These are phyloP conservation scores for Chloroceryle aenea DNA, from an alignment of 2,113 vertebrate genomes.

Conservation along the genomic window DNA sequence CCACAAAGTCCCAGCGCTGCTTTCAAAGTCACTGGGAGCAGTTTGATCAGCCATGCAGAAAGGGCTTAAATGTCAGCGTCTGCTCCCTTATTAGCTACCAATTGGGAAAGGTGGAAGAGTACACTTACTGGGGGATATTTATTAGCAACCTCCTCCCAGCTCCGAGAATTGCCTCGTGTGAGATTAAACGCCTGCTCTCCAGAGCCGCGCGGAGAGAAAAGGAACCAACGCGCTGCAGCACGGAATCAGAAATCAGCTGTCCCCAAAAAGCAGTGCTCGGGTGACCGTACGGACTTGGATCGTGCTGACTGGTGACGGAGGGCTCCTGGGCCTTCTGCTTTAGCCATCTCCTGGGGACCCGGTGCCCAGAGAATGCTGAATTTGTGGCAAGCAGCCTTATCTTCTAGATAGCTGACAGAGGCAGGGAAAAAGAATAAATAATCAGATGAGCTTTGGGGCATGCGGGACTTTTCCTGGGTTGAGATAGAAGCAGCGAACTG, in stretches of 20 bases:
- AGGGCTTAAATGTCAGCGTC: slow-evolving; percentile 59
- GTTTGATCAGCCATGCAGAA: slow-evolving; percentile 65
- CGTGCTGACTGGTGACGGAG: background rate
- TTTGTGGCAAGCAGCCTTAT: background rate
- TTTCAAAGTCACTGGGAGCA: slow-evolving; percentile 11
- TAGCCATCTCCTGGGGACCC: background rate
- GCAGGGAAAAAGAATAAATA: rapidly evolving
- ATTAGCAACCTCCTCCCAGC: slow-evolving; percentile 10
- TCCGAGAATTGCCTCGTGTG: slow-evolving; percentile 18
- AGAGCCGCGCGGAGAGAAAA: background rate
- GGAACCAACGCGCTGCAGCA: background rate
- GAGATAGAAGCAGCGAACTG: background rate
- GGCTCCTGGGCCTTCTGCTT: background rate
- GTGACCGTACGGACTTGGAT: background rate
- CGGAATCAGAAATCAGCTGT: background rate
- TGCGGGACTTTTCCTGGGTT: background rate
- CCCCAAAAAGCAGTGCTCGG: rapidly evolving
- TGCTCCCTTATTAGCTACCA: slow-evolving; percentile 53
- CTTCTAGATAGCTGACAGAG: background rate
- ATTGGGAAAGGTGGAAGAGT: slow-evolving; percentile 32
- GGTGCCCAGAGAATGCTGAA: background rate
- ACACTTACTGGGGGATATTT: slow-evolving; percentile 31
- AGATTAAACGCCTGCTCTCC: background rate
- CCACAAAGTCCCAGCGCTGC: slow-evolving; percentile 31
- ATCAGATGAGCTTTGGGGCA: background rate